Evolutionary conservation across 1,140 invertebrate species (phyloP), one percentile per base, ranked within the genome.

Genomic region (Achatina immaculata): DNA sequence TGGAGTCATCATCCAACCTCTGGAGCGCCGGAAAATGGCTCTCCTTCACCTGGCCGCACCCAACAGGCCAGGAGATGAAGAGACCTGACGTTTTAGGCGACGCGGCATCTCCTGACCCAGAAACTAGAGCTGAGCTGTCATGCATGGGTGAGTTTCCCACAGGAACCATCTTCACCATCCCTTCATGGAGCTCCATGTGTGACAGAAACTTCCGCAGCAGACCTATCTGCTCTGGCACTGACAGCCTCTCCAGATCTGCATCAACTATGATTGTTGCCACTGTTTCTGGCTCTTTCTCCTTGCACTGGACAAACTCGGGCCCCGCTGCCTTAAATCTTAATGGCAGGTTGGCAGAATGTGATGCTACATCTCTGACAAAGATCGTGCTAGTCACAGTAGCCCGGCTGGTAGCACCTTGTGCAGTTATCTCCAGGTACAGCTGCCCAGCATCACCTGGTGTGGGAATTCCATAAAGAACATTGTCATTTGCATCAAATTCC

Each of bases 11-110:
- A 58, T 94, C 93, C 16, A 95, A 88, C 58, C 93, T 92, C 34
- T 93, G 92, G 11, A 95, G 90, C 21, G 93, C 87, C 31, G 93
- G 91, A 82, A 92, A 88, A 66, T 92, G 88, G 55, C 93, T 92
- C 69, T 48, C 89, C 85, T 94, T 93, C 93, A 95, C 88, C 51
- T 77, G 74, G 7, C 93, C 93, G 88, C 95, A 95, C 11, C 95
- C 95, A 78, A 95, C 93, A 92, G 94, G 89, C 92, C 93, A 94
- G 14, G 93, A 92, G 4, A 94, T 86, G 45, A 92, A 84, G 31
- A 92, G 88, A 74, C 92, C 91, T 79, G 92, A 91, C 16, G 92
- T 91, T 68, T 90, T 90, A 14, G 89, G 91, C 36, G 89, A 87
- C 71, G 92, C 92, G 9, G 92, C 86, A 86, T 94, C 93, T 55